These are phyloP conservation scores for Drosophila falleni DNA, from an alignment of 2,888 invertebrate species.

Conservation along the genomic window DNA sequence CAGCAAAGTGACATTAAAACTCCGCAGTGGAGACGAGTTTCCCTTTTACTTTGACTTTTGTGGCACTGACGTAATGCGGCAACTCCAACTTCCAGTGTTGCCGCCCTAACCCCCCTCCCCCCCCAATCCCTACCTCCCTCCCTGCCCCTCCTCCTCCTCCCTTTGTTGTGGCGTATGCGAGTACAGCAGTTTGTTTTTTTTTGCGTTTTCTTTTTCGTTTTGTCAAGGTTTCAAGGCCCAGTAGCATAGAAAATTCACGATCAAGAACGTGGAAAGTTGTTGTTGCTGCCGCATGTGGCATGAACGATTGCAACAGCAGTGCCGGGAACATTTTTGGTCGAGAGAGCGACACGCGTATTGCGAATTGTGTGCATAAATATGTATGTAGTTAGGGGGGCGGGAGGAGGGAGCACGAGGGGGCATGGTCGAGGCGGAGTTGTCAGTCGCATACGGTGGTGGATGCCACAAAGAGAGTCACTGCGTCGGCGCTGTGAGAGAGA, in stretches of 20 bases:
- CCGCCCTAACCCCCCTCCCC: not conserved
- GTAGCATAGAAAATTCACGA: conserved; percentile 85
- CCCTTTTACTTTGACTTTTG: conserved; percentile 74
- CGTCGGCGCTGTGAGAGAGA: conserved; percentile 75
- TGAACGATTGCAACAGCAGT: conserved; percentile 11
- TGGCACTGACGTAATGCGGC: conserved; percentile 79
- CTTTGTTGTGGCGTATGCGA: conserved; percentile 18
- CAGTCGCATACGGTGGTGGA: conserved; percentile 55
- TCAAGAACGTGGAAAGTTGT: conserved; percentile 84
- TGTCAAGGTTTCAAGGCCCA: conserved; percentile 83
- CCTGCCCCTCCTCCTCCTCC: not conserved
- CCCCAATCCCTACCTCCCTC: conserved; percentile 1
- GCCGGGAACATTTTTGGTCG: conserved; percentile 17
- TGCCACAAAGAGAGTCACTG: conserved; percentile 42
- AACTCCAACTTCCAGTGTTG: conserved; percentile 54
- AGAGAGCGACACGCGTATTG: conserved; percentile 78
- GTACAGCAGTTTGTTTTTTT: conserved; percentile 46
- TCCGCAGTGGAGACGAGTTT: conserved; percentile 65
- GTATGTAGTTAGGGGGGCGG: conserved; percentile 12
- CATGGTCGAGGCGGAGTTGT: conserved; percentile 65
- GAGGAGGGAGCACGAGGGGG: conserved; percentile 16
- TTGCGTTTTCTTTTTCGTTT: conserved; percentile 7
- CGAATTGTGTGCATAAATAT: conserved; percentile 30
- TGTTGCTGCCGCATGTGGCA: conserved; percentile 50
- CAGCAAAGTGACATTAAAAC: conserved; percentile 44